A percentile compares a stretch with the other conserved stretches of the same genome.
These are phyloP conservation scores for Oncorhynchus mykiss DNA, from an alignment of 2,113 vertebrate genomes.

Conservation along the genomic window DNA sequence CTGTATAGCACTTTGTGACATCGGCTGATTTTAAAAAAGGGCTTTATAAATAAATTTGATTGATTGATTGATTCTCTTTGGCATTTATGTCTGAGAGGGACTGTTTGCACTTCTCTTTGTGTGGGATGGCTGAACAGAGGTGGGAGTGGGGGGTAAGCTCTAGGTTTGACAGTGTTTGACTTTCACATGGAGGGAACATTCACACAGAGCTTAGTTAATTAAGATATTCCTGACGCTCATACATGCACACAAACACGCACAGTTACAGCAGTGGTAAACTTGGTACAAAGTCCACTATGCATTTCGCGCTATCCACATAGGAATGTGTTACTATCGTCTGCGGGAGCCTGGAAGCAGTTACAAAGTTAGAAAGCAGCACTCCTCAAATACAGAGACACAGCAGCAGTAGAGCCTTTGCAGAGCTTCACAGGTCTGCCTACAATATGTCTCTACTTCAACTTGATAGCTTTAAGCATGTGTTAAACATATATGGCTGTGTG, in stretches of 20 bases:
- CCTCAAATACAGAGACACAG: slow-evolving; percentile 13
- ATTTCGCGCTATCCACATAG: neutral
- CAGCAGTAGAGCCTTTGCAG: slow-evolving; percentile 49
- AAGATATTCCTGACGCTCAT: neutral
- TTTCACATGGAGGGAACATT: neutral
- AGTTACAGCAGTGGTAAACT: neutral
- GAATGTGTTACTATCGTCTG: neutral
- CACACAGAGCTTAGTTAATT: neutral
- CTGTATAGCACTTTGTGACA: too few species aligned
- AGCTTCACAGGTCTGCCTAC: slow-evolving; percentile 43
- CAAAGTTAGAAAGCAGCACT: slow-evolving; percentile 35
- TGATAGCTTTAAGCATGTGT: slow-evolving; percentile 10
- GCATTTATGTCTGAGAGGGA: slow-evolving; percentile 8
- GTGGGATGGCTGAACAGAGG: slow-evolving; percentile 6
- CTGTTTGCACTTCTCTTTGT: slow-evolving; percentile 6
- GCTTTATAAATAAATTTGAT: too few species aligned
- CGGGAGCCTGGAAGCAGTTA: slow-evolving; percentile 22
- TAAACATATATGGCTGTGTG: slow-evolving; percentile 44
- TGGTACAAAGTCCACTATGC: too few species aligned
- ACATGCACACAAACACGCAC: neutral
- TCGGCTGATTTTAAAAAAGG: too few species aligned
- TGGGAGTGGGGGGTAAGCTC: slow-evolving; percentile 1
- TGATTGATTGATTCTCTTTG: too few species aligned
- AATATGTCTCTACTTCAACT: slow-evolving; percentile 45
- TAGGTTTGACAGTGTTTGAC: neutral